phyloP scores from a whole-genome alignment of 2,113 vertebrate genomes.

The Podocnemis expansa region DNA sequence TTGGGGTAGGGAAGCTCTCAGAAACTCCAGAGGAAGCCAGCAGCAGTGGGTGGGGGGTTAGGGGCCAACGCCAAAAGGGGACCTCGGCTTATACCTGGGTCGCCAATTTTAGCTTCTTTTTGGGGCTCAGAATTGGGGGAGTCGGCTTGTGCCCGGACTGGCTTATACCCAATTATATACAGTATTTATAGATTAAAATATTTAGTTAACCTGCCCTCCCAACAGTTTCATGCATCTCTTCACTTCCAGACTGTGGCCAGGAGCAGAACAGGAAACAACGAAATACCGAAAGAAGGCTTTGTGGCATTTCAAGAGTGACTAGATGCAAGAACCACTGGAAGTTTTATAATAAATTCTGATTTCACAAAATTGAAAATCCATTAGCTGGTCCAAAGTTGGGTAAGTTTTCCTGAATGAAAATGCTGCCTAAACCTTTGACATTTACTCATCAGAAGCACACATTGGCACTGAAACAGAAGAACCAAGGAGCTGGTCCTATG shows the following conservation, averaged over 20 bases:
- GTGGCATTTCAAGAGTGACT: neutral
- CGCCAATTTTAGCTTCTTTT: no score
- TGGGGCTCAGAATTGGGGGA: no score
- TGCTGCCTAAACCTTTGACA: neutral
- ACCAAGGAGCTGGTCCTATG: accelerated
- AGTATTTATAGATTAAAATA: neutral
- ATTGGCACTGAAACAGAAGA: neutral
- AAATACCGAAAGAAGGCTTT: neutral
- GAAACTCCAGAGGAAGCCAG: no score
- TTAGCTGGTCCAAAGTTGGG: neutral
- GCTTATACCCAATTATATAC: no score
- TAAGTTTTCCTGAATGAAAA: neutral
- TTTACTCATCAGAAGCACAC: neutral
- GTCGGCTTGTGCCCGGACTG: no score
- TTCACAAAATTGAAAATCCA: neutral
- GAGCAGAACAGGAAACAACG: neutral
- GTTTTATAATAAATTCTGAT: neutral
- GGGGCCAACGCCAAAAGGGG: no score
- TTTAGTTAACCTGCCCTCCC: neutral
- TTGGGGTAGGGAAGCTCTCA: no score
- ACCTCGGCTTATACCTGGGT: no score
- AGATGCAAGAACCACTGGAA: neutral
- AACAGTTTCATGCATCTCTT: neutral
- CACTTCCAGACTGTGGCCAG: neutral
- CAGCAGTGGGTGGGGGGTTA: no score